Base-by-base conservation (phyloP, 2,113 vertebrate genomes). In the Leucoraja erinaceus region DNA sequence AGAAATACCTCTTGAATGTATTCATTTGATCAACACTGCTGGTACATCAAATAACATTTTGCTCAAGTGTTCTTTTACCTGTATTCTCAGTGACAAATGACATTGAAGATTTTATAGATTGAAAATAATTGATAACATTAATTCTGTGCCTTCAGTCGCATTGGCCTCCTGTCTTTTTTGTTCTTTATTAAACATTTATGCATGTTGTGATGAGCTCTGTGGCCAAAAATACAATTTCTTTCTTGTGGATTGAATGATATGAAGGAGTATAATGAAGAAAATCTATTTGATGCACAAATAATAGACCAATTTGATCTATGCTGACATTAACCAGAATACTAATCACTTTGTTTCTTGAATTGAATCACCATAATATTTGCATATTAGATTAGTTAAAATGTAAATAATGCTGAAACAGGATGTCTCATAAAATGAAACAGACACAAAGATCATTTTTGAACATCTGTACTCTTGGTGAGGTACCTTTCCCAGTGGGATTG, bases 261-360 rank as follows among this genome's bases (percentile, higher is more conserved):
- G 61, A 33, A 90, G 33, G 16, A 31, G 63, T 5, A 90, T 72
- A 33, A 18, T 31, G 22, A 90, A 90, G 66, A 90, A 70, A 90
- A 70, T 90, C 63, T 70, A 90, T 70, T 5, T 38, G 88, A 68
- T 90, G 88, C 33, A 63, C 68, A 70, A 31, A 90, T 72, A 70
- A n/a, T 20, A 11, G 86, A n/a, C 61, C 86, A 68, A 14, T 90
- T 66, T 90, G 86, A 90, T 70, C 16, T 38, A 22, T 70, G 31
- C 63, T 70, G 33, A 38, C 33, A 38, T 25, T 38, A 33, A 90
- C 7, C 63, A 90, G 31, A 25, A 72, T 5, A 25, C 68, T 70
- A 90, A 90, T 90, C 66, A 66, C 31, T 12, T 0, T 70, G 61
- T 14, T 70, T 70, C 66, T 70, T 90, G n/a, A 61, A 12, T 31